Evolutionary conservation across 2,113 vertebrate species (phyloP).

Genomic region (Illadopsis cleaveri): DNA sequence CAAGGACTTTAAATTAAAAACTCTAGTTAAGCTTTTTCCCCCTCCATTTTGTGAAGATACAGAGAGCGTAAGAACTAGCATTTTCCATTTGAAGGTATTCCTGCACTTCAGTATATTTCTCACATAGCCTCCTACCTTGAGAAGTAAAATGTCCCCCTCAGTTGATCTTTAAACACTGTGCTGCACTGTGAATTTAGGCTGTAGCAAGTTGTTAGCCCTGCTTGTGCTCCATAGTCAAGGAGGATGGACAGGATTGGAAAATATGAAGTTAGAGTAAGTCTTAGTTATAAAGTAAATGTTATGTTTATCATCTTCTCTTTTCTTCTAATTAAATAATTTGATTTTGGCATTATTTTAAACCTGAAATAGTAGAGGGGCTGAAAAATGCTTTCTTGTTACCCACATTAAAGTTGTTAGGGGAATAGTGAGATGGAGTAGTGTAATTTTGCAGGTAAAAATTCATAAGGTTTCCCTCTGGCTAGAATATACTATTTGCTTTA

Average conservation of each 20-base stretch:
- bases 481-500: neutral
- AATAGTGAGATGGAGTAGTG: neutral
- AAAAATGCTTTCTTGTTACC: neutral
- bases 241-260: neutral
- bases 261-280: neutral
- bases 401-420: neutral
- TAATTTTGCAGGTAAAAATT: neutral
- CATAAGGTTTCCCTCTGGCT: neutral
- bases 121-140: neutral
- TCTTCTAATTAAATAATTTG: neutral
- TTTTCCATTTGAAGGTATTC: neutral
- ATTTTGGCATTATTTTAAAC: neutral
- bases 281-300: neutral
- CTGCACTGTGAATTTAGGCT: neutral
- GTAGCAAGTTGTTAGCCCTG: neutral
- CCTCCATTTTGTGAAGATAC: neutral
- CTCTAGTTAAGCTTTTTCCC: fast-evolving
- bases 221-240: neutral
- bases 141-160: neutral
- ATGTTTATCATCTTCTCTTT: neutral
- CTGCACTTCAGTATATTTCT: neutral
- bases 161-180: neutral
- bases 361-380: neutral
- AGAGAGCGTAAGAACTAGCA: neutral
- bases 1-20: neutral